phyloP scores from a whole-genome alignment of 1,140 invertebrate species.

The Drosophila eugracilis region DNA sequence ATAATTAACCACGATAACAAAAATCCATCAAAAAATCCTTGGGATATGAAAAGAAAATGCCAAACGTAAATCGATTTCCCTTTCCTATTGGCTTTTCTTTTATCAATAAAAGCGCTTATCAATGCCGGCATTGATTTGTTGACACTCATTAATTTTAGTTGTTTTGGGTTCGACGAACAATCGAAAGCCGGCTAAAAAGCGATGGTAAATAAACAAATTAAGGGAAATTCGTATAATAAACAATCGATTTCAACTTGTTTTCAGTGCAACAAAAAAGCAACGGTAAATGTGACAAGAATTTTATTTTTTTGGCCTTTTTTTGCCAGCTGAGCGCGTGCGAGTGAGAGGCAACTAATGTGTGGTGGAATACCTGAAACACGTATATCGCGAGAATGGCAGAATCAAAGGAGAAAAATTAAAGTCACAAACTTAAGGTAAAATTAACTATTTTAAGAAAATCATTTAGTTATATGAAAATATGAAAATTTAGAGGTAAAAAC shows the following conservation, averaged over 20 bases:
- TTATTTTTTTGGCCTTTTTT: slow-evolving; percentile 8
- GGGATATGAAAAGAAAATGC: background rate
- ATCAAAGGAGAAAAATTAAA: slow-evolving; percentile 1
- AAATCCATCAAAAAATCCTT: background rate
- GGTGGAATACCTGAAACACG: slow-evolving; percentile 26
- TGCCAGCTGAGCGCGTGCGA: slow-evolving; percentile 47
- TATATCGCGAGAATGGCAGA: slow-evolving; percentile 17
- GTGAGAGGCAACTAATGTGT: slow-evolving; percentile 21
- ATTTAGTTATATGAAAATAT: background rate
- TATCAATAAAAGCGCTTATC: slow-evolving; percentile 25
- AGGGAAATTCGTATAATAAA: background rate
- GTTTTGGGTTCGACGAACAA: background rate
- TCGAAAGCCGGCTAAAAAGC: slow-evolving; percentile 1
- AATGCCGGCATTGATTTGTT: slow-evolving; percentile 43
- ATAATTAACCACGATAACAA: too few relatives aligned
- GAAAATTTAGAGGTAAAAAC: background rate
- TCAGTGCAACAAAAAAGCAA: slow-evolving; percentile 8
- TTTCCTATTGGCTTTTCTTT: slow-evolving; percentile 3
- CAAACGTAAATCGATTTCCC: slow-evolving; percentile 3
- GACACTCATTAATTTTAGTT: background rate
- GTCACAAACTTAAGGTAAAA: slow-evolving; percentile 10
- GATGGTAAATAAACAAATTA: slow-evolving; percentile 13
- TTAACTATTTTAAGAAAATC: background rate
- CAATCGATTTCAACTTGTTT: slow-evolving; percentile 3
- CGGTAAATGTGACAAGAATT: slow-evolving; percentile 29